Evolutionary conservation across 2,113 vertebrate species (phyloP).

Genomic region (Ceuthmochares aereus): DNA sequence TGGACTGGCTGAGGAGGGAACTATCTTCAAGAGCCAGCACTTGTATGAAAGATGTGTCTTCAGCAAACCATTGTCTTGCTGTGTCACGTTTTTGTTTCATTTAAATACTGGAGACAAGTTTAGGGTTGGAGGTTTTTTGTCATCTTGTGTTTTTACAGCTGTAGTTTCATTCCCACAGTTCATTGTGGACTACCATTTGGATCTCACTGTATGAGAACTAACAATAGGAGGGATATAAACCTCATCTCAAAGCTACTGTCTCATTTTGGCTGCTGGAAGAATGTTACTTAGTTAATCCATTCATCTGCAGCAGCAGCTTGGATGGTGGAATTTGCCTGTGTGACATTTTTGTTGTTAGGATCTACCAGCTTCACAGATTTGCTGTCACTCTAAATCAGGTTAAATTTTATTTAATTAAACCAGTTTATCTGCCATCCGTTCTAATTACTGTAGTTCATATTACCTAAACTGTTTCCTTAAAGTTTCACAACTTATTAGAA

Average conservation of each 20-base stretch:
- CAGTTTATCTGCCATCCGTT: conserved; percentile 66
- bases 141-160: not conserved
- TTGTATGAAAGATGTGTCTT: not conserved
- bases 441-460: conserved; percentile 66
- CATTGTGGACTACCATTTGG: not conserved
- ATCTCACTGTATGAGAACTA: conserved; percentile 1
- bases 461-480: conserved; percentile 64
- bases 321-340: conserved; percentile 52
- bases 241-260: not conserved
- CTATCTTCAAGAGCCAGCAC: not conserved
- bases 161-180: not conserved
- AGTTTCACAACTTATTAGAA: conserved; percentile 54
- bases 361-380: conserved; percentile 54
- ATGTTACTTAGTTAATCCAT: conserved; percentile 4
- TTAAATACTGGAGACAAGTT: not conserved
- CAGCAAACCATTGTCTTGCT: not conserved
- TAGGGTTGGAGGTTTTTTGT: not conserved
- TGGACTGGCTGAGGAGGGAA: not conserved
- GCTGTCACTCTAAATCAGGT: conserved; percentile 57
- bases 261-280: conserved; percentile 12
- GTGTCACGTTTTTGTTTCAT: not conserved
- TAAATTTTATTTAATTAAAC: conserved; percentile 74
- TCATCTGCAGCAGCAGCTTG: conserved; percentile 32
- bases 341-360: conserved; percentile 48
- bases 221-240: not conserved